Evolutionary conservation across 2,888 invertebrate genomes (phyloP).

Genomic region (Horisme vitalbata): DNA sequence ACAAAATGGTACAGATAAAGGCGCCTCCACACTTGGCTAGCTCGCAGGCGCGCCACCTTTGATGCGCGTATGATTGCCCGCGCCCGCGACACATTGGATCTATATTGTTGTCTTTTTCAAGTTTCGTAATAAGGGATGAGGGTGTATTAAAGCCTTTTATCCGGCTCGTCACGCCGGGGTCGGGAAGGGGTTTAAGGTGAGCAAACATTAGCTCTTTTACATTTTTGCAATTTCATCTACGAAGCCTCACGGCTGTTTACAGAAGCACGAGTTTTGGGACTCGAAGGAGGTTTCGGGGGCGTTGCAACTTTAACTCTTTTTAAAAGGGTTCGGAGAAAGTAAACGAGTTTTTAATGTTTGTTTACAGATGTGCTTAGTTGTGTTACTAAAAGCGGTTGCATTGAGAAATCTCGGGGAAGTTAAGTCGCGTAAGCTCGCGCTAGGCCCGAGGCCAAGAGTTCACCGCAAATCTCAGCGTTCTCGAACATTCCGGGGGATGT

Average conservation of each 20-base stretch:
- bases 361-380: slow-evolving; percentile 51
- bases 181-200: slow-evolving; percentile 81
- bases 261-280: slow-evolving; percentile 55
- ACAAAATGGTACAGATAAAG: slow-evolving; percentile 63
- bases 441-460: slow-evolving; percentile 76
- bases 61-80: slow-evolving; percentile 82
- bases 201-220: slow-evolving; percentile 83
- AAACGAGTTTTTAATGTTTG: slow-evolving; percentile 70
- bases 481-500: slow-evolving; percentile 80
- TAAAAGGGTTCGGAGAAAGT: slow-evolving; percentile 63
- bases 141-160: slow-evolving; percentile 84
- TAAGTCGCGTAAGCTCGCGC: slow-evolving; percentile 64
- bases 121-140: slow-evolving; percentile 83
- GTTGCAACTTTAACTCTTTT: slow-evolving; percentile 69
- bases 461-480: slow-evolving; percentile 78
- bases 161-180: slow-evolving; percentile 82
- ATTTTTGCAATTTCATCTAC: slow-evolving; percentile 82
- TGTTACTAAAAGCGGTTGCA: slow-evolving; percentile 47
- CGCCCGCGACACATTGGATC: slow-evolving; percentile 82
- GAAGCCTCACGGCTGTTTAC: slow-evolving; percentile 75
- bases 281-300: slow-evolving; percentile 59
- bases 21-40: slow-evolving; percentile 75
- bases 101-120: slow-evolving; percentile 84
- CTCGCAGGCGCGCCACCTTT: slow-evolving; percentile 73
- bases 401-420: slow-evolving; percentile 57